Evolutionary conservation across 1,140 invertebrate species (phyloP), one percentile per base, ranked within the genome.

Genomic region (Drosophila sturtevanti): DNA sequence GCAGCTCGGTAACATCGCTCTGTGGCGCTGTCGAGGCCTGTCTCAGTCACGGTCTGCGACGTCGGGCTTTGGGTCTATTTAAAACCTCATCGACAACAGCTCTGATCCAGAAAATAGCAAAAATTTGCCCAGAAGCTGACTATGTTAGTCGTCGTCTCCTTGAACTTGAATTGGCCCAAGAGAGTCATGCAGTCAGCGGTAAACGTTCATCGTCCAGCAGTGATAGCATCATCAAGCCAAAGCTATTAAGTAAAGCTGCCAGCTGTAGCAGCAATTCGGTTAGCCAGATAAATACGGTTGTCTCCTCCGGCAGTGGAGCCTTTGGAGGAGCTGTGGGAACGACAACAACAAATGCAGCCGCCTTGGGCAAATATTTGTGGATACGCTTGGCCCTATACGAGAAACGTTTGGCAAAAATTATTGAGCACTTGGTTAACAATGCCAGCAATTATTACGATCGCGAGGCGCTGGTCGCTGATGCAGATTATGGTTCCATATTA

Each of bases 11-110:
- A 31, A 98, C 96, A 14, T 95, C 97, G 10, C 93, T 98, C 5
- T 98, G 91, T 94, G 96, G 93, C 27, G 96, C 97, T 1, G 97
- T 98, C 0, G 98, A 98, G 92, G 95, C 96, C 4, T 98, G 98
- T 90, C 93, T 98, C 48, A 96, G 96, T 10, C 96, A 98, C 93
- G 97, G 97, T 60, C 92, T 98, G 9, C 94, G 95, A 24, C 93
- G 96, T 10, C 93, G 96, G 61, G 96, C 96, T 1, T 86, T 94
- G 7, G 91, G 95, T 0, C 92, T 98, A 3, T 98, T 98, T 92
- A 98, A 98, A 92, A 97, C 97, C 51, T 97, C 96, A 72, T 97
- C 96, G 4, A 98, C 97, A 0, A 96, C 97, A 5, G 97, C 97
- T 0, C 93, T 98, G 41, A 93, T 98, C 41, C 97, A 98, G 92